Evolutionary conservation across 2,888 invertebrate species (phyloP), one percentile per base, ranked within the genome.

Genomic region (Baccha elongata): DNA sequence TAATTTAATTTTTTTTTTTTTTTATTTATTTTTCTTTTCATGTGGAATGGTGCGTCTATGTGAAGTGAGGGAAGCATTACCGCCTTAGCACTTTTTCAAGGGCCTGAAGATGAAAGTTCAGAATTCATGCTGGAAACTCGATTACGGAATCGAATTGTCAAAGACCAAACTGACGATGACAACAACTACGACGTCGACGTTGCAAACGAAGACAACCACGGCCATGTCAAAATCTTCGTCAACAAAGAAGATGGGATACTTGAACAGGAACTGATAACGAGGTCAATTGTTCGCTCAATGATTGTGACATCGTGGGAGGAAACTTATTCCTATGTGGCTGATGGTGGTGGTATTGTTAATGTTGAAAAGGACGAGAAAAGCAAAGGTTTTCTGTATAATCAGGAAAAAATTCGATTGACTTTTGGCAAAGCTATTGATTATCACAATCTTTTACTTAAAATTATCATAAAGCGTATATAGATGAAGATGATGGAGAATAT

Each of bases 81-180:
- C 65, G 84, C 85, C 58, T 81, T 86, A 78, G 86, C 86, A 65
- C 86, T 88, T 75, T 79, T 87, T 78, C 86, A 86, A 85, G 86
- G 86, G 80, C 58, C 85, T 84, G 86, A 87, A 84, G 86, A 86
- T 85, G 87, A 88, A 86, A 86, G 86, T 85, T 85, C 83, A 73
- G 86, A 87, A 86, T 88, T 87, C 86, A 86, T 88, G 87, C 78
- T 89, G 84, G 87, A 89, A 87, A 87, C 86, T 85, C 87, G 86
- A 86, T 87, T 88, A 86, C 87, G 85, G 71, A 87, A 85, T 83
- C 55, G 74, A 50, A 64, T 72, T 17, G 60, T 10, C 58, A 53
- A 64, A 52, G 58, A 64, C 48, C 67, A 60, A 53, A 60, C 76
- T 64, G 62, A 71, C 55, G 65, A 73, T 21, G 32, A 44, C 58